These are phyloP conservation scores for Hyperoplus immaculatus DNA, from an alignment of 2,797 vertebrate species.

Conservation along the genomic window DNA sequence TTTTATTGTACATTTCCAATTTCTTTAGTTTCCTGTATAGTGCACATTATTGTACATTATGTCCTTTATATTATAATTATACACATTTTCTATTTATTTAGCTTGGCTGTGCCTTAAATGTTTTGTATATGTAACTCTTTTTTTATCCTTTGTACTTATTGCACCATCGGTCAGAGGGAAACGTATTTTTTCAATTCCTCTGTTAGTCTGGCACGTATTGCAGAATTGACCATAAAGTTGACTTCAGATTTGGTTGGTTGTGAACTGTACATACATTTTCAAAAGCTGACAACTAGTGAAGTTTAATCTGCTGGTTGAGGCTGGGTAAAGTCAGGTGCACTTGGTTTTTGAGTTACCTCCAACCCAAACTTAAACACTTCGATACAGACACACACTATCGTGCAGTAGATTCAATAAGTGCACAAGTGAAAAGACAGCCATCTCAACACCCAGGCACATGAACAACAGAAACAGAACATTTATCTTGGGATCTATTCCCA, in stretches of 20 bases:
- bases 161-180: no score
- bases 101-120: no score
- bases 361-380: neutral
- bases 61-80: no score
- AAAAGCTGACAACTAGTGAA: neutral
- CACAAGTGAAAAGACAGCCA: neutral
- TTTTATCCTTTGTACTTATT: no score
- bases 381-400: constrained; percentile 11
- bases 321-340: neutral
- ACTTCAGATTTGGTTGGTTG: neutral
- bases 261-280: neutral
- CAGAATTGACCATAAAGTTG: neutral
- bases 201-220: no score
- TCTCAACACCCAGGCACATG: neutral
- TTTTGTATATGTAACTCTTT: no score
- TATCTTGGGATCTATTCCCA: neutral
- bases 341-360: neutral
- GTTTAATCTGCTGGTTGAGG: neutral
- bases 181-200: no score
- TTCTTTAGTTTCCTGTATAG: no score
- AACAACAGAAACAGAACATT: neutral
- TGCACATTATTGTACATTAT: no score
- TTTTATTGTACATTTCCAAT: no score
- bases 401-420: neutral
- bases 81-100: no score